Percentiles rank a stretch among this genome's conserved stretches.
These are phyloP conservation scores for Lysandra bellargus DNA, from an alignment of 2,888 invertebrate species.

Conservation along the genomic window DNA sequence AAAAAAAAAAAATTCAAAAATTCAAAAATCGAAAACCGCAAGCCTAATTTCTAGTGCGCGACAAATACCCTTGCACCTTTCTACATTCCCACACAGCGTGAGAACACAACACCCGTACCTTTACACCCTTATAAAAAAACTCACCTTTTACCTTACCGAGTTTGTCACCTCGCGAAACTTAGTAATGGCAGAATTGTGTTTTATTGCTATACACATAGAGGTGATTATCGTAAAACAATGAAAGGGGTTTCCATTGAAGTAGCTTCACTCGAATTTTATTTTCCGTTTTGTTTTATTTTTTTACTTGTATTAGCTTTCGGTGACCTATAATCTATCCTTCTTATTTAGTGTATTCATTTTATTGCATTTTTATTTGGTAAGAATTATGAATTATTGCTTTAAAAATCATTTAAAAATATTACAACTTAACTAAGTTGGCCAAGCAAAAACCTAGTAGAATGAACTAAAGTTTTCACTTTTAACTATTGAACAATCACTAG, in stretches of 20 bases:
- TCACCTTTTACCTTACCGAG: conserved; percentile 54
- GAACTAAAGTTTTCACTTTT: too few species aligned
- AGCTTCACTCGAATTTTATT: conserved; percentile 1
- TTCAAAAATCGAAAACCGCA: conserved; percentile 14
- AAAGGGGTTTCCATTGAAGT: background rate
- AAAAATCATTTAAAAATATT: background rate
- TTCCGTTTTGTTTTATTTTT: background rate
- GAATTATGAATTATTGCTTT: background rate
- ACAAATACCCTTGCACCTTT: conserved; percentile 70
- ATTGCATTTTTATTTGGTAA: too few species aligned
- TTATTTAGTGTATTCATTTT: too few species aligned
- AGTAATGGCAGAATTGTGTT: conserved; percentile 50
- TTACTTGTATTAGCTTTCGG: background rate
- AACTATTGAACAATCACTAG: too few species aligned
- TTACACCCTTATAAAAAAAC: conserved; percentile 51
- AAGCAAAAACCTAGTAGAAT: too few species aligned
- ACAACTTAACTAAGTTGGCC: too few species aligned
- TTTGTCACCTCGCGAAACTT: conserved; percentile 43
- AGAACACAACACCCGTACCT: conserved; percentile 64
- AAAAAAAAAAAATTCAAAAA: conserved; percentile 10
- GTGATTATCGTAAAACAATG: conserved; percentile 42
- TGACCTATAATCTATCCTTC: too few species aligned
- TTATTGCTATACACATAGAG: conserved; percentile 38
- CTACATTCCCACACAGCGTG: conserved; percentile 77
- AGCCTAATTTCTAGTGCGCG: conserved; percentile 41